These are phyloP conservation scores for Calephelis virginiensis DNA, from an alignment of 1,140 invertebrate species.

Conservation along the genomic window DNA sequence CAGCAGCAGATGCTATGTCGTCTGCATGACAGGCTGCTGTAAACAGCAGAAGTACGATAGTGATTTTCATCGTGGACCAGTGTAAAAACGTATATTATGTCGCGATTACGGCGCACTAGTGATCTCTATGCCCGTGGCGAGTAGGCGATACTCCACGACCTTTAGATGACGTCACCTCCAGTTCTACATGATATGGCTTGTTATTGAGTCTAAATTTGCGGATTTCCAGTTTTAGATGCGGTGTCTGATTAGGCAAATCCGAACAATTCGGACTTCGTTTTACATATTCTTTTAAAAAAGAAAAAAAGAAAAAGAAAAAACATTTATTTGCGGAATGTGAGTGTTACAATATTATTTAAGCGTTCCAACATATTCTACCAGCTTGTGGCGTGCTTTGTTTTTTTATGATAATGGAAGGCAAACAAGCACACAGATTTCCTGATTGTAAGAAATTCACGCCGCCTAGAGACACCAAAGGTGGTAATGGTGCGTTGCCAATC, in stretches of 20 bases:
- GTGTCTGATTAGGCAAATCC: constrained; percentile 49
- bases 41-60: constrained; percentile 44
- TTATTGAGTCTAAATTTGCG: constrained; percentile 60
- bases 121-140: constrained; percentile 49
- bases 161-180: constrained; percentile 63
- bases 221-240: constrained; percentile 59
- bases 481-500: too few relatives aligned
- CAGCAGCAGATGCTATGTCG: constrained; percentile 61
- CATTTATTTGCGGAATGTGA: too few relatives aligned
- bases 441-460: too few relatives aligned
- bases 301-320: too few relatives aligned
- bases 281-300: too few relatives aligned
- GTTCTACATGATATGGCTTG: constrained; percentile 48
- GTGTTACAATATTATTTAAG: too few relatives aligned
- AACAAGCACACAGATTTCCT: too few relatives aligned
- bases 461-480: too few relatives aligned
- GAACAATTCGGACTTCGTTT: constrained; percentile 26
- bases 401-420: too few relatives aligned
- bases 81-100: constrained; percentile 46
- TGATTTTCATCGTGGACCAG: constrained; percentile 50
- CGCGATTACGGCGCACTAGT: constrained; percentile 64
- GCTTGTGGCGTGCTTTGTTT: too few relatives aligned
- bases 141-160: constrained; percentile 59
- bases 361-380: too few relatives aligned
- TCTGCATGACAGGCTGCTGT: constrained; percentile 48